Evolutionary conservation across 2,888 invertebrate species (phyloP), one percentile per base, ranked within the genome.

Genomic region (Oscheius onirici): DNA sequence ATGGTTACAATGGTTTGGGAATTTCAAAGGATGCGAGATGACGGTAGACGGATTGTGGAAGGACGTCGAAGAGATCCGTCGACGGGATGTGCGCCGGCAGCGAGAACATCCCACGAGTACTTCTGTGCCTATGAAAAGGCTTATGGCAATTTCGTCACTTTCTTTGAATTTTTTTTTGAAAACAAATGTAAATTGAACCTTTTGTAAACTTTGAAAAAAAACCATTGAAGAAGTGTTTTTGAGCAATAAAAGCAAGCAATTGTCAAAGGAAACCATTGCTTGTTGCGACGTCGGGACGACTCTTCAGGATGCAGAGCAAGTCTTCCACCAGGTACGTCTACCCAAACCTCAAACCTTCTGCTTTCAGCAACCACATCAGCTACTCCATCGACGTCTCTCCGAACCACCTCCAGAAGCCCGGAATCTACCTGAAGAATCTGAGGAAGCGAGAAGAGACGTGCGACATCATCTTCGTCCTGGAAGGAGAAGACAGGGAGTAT

Each of bases 361-460:
- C 22, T 15, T 43, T 24, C 43, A 60, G 60, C 8, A 60, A 11
- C 26, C 24, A 20, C 22, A 34, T 63, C 13, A 44, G n/a, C 49
- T 63, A 49, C 26, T 22, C 17, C n/a, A 17, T 28, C 2, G 49
- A 66, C 17, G 22, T 52, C 40, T 66, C 52, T 6, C 66, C 66
- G 26, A 17, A 17, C 22, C 54, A 66, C n/a, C 41, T 52, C 22
- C 40, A 66, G n/a, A 51, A 51, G 2, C 52, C 65, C 2, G 40
- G 52, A 1, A 17, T 52, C 11, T 66, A 66, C 41, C 54, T 66
- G 66, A 66, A 41, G 54, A 51, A 66, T 15, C 41, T 66, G 54
- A 51, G 52, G 41, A 22, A 41, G 22, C 51, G 54, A 22, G 20
- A n/a, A 15, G 66, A 66, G n/a, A 22, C 15, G 13, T 52, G 52